A percentile compares a stretch with the other conserved stretches of the same genome.
Evolutionary conservation across 53 echinoderm and acorn worm genomes (phyloP).

Genomic region (Holothuria leucospilota): DNA sequence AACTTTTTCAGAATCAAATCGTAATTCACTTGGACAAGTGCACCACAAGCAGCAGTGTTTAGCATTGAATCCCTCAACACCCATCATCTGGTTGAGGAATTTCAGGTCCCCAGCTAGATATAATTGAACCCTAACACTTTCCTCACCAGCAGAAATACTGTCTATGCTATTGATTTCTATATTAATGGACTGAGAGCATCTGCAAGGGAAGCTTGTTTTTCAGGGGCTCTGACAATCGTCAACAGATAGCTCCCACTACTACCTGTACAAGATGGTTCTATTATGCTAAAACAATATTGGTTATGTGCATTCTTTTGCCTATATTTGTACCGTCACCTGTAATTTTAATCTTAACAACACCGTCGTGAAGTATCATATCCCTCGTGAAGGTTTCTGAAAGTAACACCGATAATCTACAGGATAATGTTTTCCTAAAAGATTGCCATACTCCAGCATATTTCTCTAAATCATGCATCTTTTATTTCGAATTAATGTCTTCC

Average conservation of each 20-base stretch:
- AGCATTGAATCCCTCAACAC: conserved; percentile 35
- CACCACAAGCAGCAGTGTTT: conserved; percentile 46
- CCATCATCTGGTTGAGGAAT: conserved; percentile 45
- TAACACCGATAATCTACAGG: not conserved
- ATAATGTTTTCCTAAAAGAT: conserved; percentile 8
- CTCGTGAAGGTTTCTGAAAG: not conserved
- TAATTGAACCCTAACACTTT: conserved; percentile 5
- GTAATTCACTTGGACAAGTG: conserved; percentile 28
- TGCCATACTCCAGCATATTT: not conserved
- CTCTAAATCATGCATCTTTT: conserved; percentile 2
- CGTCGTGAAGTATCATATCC: not conserved
- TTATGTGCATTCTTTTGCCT: conserved; percentile 25
- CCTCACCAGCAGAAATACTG: not conserved
- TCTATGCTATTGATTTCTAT: not conserved
- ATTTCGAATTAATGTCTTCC: conserved; percentile 4
- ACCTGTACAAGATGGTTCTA: not conserved
- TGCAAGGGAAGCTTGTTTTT: conserved; percentile 26
- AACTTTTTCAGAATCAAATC: conserved; percentile 26
- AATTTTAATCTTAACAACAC: not conserved
- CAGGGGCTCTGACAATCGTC: conserved; percentile 22
- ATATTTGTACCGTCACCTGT: conserved; percentile 30
- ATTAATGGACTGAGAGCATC: conserved; percentile 6
- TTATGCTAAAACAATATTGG: conserved; percentile 6
- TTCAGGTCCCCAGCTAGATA: conserved; percentile 37
- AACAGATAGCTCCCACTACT: conserved; percentile 10